Base-by-base conservation (phyloP, 2,797 vertebrate genomes). In the Synanceia verrucosa region DNA sequence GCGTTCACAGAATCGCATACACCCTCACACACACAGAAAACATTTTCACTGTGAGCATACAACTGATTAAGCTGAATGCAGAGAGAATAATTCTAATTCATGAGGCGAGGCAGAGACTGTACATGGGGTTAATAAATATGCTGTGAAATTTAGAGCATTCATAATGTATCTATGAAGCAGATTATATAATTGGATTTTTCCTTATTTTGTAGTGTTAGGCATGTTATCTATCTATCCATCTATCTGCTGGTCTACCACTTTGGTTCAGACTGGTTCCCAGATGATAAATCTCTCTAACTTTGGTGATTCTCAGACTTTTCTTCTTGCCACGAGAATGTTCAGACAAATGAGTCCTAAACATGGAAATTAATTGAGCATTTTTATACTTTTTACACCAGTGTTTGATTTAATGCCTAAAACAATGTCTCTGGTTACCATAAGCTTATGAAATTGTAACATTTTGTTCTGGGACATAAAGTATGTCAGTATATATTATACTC, bases 81-180 rank as follows among this genome's bases (percentile, higher is more conserved):
- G 58, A 69, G 18, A 43, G 43, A 59, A 72, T 65, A 59, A 77
- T 23, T 37, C 18, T 63, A 56, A 81, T 86, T 87, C 59, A 76
- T 76, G 74, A 76, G 56, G 58, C 9, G 23, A 75, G 74, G 36
- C 65, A 59, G 70, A 10, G 36, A 33, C 61, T 53, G 59, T 53
- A 60, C 44, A 63, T 33, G 36, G 58, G 10, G 68, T 79, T 66
- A 61, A 79, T 76, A n/a, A n/a, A n/a, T n/a, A n/a, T n/a, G n/a
- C n/a, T n/a, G n/a, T n/a, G n/a, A n/a, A n/a, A n/a, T n/a, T n/a
- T n/a, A n/a, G n/a, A n/a, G n/a, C n/a, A n/a, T n/a, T n/a, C n/a
- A n/a, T 53, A 61, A 52, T 28, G 2, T 4, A 28, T 56, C 24
- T 39, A 24, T 61, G n/a, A 67, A 13, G 34, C 11, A 7, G 28